A percentile compares a stretch with the other conserved stretches of the same genome.
Evolutionary conservation across 2,888 invertebrate species (phyloP).

Genomic region (Sinhomidia bicolor): DNA sequence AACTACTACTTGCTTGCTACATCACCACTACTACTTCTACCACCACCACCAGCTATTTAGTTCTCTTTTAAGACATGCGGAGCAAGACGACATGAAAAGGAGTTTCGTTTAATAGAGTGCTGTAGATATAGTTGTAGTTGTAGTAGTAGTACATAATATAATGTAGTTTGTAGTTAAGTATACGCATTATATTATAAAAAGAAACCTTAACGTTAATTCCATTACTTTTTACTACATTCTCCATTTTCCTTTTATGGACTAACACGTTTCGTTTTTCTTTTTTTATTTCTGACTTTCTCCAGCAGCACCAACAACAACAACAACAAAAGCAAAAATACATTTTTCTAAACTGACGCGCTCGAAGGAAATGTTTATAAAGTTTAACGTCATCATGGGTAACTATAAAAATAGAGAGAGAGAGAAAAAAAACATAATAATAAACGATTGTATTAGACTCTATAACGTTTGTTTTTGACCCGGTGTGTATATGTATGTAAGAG

Average conservation of each 20-base stretch:
- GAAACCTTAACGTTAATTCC: slow-evolving; percentile 47
- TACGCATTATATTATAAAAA: slow-evolving; percentile 15
- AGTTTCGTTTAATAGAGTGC: slow-evolving; percentile 8
- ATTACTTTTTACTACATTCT: slow-evolving; percentile 39
- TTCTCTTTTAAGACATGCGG: not conserved
- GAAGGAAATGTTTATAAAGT: slow-evolving; percentile 63
- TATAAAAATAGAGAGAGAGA: slow-evolving; percentile 61
- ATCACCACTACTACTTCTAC: too few relatives aligned
- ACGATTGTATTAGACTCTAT: slow-evolving; percentile 25
- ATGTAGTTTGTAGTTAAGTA: slow-evolving; percentile 20
- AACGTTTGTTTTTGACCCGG: slow-evolving; percentile 22
- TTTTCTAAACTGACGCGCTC: not conserved
- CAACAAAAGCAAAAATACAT: not conserved
- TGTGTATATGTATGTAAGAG: too few relatives aligned
- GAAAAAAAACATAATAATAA: too few relatives aligned
- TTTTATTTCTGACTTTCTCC: not conserved
- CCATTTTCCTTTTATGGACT: slow-evolving; percentile 13
- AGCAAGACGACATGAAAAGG: slow-evolving; percentile 2
- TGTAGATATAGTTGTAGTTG: too few relatives aligned
- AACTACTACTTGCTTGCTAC: too few relatives aligned
- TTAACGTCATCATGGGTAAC: slow-evolving; percentile 57
- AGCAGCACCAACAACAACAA: not conserved
- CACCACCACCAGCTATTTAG: slow-evolving; percentile 19
- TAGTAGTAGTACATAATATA: slow-evolving; percentile 22
- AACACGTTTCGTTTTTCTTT: not conserved